Evolutionary conservation across 2,888 invertebrate genomes (phyloP).

Genomic region (Schizotus pectinicornis): DNA sequence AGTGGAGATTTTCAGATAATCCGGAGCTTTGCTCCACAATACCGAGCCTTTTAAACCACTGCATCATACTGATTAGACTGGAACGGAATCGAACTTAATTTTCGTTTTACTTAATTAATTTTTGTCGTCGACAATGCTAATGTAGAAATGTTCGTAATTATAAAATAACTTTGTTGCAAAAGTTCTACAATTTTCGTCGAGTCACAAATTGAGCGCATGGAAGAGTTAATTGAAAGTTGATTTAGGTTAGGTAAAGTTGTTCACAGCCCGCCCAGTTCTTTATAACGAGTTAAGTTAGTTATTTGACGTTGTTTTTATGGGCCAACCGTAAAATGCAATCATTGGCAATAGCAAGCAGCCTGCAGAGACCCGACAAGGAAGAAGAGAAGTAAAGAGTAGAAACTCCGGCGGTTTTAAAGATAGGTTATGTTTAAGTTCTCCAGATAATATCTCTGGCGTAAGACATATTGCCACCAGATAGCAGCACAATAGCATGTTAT

Average conservation of each 20-base stretch:
- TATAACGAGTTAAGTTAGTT: slow-evolving; percentile 11
- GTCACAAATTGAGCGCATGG: slow-evolving; percentile 8
- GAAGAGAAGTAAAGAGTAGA: slow-evolving; percentile 34
- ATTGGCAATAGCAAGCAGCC: slow-evolving; percentile 1
- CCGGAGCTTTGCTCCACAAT: slow-evolving; percentile 32
- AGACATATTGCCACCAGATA: slow-evolving; percentile 56
- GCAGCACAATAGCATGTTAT: slow-evolving; percentile 55
- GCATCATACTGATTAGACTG: too few relatives aligned
- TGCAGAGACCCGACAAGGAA: slow-evolving; percentile 5
- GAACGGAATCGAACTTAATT: not conserved
- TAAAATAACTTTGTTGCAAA: not conserved
- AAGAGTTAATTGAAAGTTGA: slow-evolving; percentile 25
- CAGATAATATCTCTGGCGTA: slow-evolving; percentile 52
- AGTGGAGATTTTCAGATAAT: slow-evolving; percentile 56
- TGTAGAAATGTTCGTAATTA: slow-evolving; percentile 8
- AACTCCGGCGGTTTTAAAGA: slow-evolving; percentile 47
- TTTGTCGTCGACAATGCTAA: slow-evolving; percentile 9
- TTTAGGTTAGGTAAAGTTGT: slow-evolving; percentile 20
- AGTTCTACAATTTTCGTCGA: too few relatives aligned
- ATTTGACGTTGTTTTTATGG: slow-evolving; percentile 5
- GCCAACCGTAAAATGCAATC: slow-evolving; percentile 4
- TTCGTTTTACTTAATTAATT: slow-evolving; percentile 10
- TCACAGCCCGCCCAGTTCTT: slow-evolving; percentile 9
- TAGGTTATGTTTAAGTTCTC: slow-evolving; percentile 53
- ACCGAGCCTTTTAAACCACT: slow-evolving; percentile 12